Base-by-base conservation (phyloP, 2,888 invertebrate species). In the Zele albiditarsus region DNA sequence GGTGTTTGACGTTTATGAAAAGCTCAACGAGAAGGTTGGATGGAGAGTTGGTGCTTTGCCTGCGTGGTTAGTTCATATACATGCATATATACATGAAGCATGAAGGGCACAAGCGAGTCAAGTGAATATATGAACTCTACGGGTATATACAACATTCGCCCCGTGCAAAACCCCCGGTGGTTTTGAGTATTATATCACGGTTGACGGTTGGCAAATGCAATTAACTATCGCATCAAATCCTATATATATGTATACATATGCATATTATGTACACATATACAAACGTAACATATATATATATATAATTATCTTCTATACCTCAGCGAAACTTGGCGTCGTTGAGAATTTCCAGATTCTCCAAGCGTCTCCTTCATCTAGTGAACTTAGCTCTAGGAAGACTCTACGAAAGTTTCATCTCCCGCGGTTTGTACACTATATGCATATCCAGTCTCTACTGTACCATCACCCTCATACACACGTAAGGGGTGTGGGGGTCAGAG, bases 161-260 rank as follows among this genome's bases (percentile, higher is more conserved):
- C 25, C 46, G 31, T 53, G 10, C 53, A 71, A 62, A 62, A 71
- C 12, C 62, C 42, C 38, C n/a, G 16, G 71, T 42, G 71, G 71
- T 71, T 71, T 62, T 71, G 38, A 42, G 42, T 42, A 46, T 71
- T 71, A 71, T 71, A 60, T 71, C 60, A 62, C 71, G 46, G 25
- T 71, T 42, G 78, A 78, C 78, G 76, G 53, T 77, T 76, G 75
- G 77, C 76, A 80, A 80, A 80, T 77, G 78, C 78, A 80, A 80
- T 80, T 80, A 80, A 80, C 78, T 80, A 76, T 80, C 75, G 74
- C 75, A 72, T 67, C 72, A 38, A 60, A 46, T 71, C 49, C 49
- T 46, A 38, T 33, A 57, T 25, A 25, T n/a, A 12, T 57, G 8
- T 67, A 6, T 25, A 66, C 25, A 23, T 58, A 58, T 58, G 2